Conservation (phyloP, 2,888 invertebrate species). For the Rotaria sp. region DNA sequence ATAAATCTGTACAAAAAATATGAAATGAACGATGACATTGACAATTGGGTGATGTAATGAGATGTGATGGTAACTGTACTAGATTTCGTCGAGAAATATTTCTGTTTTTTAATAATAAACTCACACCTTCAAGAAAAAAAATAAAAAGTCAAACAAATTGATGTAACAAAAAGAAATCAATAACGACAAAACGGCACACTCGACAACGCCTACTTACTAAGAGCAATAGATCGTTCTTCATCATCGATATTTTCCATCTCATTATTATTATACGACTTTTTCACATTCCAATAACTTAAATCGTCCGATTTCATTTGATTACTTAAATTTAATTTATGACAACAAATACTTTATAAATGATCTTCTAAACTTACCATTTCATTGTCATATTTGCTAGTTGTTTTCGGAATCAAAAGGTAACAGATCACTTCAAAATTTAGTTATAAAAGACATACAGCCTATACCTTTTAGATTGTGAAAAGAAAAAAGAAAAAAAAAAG, state of each 20-base stretch:
- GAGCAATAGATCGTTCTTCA: neutral
- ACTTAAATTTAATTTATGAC: neutral
- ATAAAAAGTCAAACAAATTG: too few relatives aligned
- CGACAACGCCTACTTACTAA: neutral
- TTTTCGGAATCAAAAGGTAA: too few relatives aligned
- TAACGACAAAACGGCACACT: neutral
- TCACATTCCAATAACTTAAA: neutral
- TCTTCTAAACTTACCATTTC: neutral
- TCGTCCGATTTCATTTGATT: neutral
- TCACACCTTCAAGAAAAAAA: neutral
- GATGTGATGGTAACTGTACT: neutral
- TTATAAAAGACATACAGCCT: too few relatives aligned
- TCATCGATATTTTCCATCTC: neutral
- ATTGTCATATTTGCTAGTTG: neutral
- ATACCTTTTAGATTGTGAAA: neutral
- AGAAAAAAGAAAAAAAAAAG: neutral
- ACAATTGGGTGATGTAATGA: neutral
- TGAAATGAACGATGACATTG: neutral
- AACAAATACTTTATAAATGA: neutral
- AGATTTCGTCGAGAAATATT: neutral
- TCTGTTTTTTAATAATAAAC: neutral
- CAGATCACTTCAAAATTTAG: too few relatives aligned
- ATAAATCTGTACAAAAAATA: constrained; percentile 10
- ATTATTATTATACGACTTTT: neutral
- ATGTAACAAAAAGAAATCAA: too few relatives aligned